Evolutionary conservation across 1,140 invertebrate genomes (phyloP).

Genomic region (Pristionchus pacificus): DNA sequence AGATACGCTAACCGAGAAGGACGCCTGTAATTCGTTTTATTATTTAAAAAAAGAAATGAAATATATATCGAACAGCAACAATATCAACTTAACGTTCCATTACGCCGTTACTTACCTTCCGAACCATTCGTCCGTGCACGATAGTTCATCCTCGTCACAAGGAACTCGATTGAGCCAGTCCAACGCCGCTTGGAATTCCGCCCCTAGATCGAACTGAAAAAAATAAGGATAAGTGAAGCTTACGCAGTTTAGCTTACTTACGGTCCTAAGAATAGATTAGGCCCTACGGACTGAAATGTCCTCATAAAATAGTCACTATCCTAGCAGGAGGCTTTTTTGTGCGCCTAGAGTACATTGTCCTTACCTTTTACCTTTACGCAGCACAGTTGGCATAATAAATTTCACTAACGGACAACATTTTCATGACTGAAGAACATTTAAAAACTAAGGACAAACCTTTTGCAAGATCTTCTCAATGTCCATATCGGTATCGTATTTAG

Average conservation of each 20-base stretch:
- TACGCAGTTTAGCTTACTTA: background rate
- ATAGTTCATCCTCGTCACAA: conserved; percentile 33
- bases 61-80: too few relatives aligned
- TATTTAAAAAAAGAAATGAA: too few relatives aligned
- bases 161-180: conserved; percentile 31
- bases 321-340: background rate
- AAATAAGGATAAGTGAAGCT: background rate
- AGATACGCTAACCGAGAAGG: conserved; percentile 30
- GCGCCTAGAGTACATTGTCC: conserved; percentile 18
- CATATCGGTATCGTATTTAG: background rate
- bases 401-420: too few relatives aligned
- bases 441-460: too few relatives aligned
- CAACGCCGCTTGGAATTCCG: conserved; percentile 29
- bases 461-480: background rate
- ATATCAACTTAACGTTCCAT: too few relatives aligned
- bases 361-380: too few relatives aligned
- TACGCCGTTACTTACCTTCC: too few relatives aligned
- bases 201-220: conserved; percentile 30
- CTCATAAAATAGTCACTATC: conserved; percentile 7
- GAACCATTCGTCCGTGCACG: conserved; percentile 27
- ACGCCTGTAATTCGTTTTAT: too few relatives aligned
- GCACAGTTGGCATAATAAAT: too few relatives aligned
- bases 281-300: conserved; percentile 15
- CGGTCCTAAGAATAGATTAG: background rate
- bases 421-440: too few relatives aligned